These are phyloP conservation scores for Actinia tenebrosa DNA, from an alignment of 64 coral and sea anemone species.

Conservation along the genomic window DNA sequence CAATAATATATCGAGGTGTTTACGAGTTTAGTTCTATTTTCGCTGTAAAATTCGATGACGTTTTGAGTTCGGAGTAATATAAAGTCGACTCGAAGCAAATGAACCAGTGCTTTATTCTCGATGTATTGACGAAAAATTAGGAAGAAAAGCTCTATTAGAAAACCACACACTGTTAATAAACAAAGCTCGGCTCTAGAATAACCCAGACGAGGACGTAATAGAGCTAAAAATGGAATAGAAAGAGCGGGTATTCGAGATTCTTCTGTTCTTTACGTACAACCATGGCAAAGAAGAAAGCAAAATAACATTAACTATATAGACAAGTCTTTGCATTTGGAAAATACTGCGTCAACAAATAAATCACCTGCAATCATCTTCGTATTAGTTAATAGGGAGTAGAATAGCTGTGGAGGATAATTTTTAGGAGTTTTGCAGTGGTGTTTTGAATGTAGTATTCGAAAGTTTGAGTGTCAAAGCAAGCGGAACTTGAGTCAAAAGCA, in stretches of 20 bases:
- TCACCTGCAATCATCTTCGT: neutral
- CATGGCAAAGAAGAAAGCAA: slow-evolving; percentile 12
- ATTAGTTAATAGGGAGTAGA: neutral
- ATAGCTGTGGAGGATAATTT: neutral
- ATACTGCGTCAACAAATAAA: neutral
- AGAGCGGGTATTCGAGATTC: neutral
- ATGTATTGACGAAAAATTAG: neutral
- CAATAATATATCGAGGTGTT: slow-evolving; percentile 26
- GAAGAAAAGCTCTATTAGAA: neutral
- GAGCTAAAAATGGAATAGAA: slow-evolving; percentile 7
- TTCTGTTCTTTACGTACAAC: neutral
- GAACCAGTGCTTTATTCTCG: neutral
- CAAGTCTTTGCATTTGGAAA: neutral
- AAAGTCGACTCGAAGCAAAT: neutral
- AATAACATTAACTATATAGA: neutral
- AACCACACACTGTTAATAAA: neutral
- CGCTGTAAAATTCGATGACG: neutral
- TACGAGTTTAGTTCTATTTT: slow-evolving; percentile 6
- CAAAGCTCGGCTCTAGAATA: neutral
- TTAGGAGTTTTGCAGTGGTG: neutral
- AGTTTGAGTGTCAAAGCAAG: slow-evolving; percentile 7
- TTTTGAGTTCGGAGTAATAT: neutral
- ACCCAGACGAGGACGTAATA: neutral
- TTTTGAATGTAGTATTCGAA: neutral
- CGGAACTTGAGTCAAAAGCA: slow-evolving; percentile 8